Evolutionary conservation across 2,888 invertebrate genomes (phyloP), one percentile per base, ranked within the genome.

Genomic region (Cheilosia pagana): DNA sequence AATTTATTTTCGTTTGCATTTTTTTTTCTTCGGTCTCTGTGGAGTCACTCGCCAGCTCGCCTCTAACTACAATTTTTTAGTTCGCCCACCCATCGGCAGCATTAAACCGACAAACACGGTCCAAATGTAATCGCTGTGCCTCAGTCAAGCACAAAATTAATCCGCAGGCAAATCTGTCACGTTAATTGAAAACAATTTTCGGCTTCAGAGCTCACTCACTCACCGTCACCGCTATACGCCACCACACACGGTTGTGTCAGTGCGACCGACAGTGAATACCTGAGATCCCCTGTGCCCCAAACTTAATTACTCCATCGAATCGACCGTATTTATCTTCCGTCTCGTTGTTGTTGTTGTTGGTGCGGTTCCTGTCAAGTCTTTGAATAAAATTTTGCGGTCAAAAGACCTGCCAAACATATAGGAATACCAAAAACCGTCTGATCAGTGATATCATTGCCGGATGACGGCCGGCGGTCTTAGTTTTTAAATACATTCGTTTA

Each of bases 131-230:
- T 52, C 60, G 45, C 76, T 43, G 25, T 62, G 45, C 68, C 83
- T 70, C 68, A 79, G 74, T 67, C 79, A 79, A 75, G 83, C 79
- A 79, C 79, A 85, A 85, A 85, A 85, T 85, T 79, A 75, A 85
- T 85, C 79, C 79, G 67, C 59, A 70, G 79, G 79, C 79, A 79
- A 85, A 85, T 85, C 83, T 70, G 83, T 85, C 83, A 85, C 79
- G 70, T 79, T 85, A 85, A 85, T 85, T 85, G 83, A 85, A 85
- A 85, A 79, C 83, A 85, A 85, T 85, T 85, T 85, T 85, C 79
- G 75, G 83, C 83, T 85, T 65, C 83, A 75, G 79, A 85, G 75
- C 79, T 70, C 79, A 53, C 67, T 52, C 67, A 50, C 35, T 45
- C 50, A 53, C 25, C 45, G 16, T 12, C 19, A 31, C 21, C 10